phyloP scores from a whole-genome alignment of 2,888 invertebrate species.

The Eupithecia inturbata region DNA sequence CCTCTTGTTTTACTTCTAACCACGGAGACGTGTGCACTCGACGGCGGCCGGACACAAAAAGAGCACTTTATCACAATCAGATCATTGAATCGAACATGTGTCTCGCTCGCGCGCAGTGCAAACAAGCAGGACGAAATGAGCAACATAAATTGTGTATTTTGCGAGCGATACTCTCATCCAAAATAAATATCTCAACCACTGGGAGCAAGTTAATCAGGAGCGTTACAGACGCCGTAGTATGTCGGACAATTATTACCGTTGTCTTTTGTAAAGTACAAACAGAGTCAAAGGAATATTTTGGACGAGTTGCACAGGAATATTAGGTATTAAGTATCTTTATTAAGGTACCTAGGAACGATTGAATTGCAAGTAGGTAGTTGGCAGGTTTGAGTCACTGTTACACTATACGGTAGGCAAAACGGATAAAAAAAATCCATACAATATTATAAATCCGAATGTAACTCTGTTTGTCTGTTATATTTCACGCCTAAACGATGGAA shows the following conservation, averaged over 20 bases:
- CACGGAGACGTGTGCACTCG: constrained; percentile 41
- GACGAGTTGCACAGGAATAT: not conserved
- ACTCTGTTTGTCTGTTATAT: too few relatives aligned
- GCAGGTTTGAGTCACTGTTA: not conserved
- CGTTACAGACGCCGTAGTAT: constrained; percentile 5
- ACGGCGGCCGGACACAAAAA: constrained; percentile 49
- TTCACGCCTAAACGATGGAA: too few relatives aligned
- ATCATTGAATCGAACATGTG: constrained; percentile 56
- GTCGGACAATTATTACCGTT: constrained; percentile 10
- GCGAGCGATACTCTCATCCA: constrained; percentile 26
- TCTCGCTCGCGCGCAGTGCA: constrained; percentile 50
- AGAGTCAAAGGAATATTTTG: constrained; percentile 7
- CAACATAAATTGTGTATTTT: constrained; percentile 30
- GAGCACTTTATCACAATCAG: constrained; percentile 55
- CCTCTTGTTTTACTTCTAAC: constrained; percentile 50
- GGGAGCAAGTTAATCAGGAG: constrained; percentile 22
- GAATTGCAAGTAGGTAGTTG: not conserved
- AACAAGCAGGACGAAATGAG: constrained; percentile 45
- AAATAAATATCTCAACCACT: constrained; percentile 24
- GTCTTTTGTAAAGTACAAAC: not conserved
- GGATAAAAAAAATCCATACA: too few relatives aligned
- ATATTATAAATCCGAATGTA: too few relatives aligned
- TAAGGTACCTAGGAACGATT: not conserved
- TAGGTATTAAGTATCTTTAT: not conserved
- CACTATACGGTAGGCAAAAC: not conserved